These are phyloP conservation scores for Diplodus sargus DNA, from an alignment of 2,797 vertebrate genomes.

Conservation along the genomic window DNA sequence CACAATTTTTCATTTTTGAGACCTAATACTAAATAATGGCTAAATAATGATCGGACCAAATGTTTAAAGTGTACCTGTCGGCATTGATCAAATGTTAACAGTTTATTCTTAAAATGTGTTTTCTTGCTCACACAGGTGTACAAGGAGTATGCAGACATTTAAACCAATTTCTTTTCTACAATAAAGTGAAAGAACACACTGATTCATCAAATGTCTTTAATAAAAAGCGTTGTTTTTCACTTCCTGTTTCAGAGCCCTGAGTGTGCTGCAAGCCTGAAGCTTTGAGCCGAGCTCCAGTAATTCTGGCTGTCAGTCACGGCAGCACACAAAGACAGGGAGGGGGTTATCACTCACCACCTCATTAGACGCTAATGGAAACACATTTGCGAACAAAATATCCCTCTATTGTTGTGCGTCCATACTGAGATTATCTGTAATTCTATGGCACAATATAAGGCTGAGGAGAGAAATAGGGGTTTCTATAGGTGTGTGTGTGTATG, in stretches of 20 bases:
- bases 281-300: slow-evolving; percentile 26
- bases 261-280: slow-evolving; percentile 3
- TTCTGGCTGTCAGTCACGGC: slow-evolving; percentile 30
- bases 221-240: neutral
- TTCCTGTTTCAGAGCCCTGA: slow-evolving; percentile 36
- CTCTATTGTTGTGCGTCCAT: slow-evolving; percentile 32
- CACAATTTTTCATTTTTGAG: neutral
- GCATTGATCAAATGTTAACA: neutral
- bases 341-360: slow-evolving; percentile 55
- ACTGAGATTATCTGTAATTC: slow-evolving; percentile 21
- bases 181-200: neutral
- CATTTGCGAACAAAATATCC: slow-evolving; percentile 27
- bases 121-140: slow-evolving; percentile 1
- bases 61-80: neutral
- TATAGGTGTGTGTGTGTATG: neutral
- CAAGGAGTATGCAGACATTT: neutral
- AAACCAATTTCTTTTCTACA: neutral
- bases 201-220: neutral
- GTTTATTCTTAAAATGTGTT: neutral
- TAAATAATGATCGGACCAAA: neutral
- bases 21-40: neutral
- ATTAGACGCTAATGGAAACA: slow-evolving; percentile 57
- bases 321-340: slow-evolving; percentile 43
- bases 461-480: neutral
- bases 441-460: neutral